Base-by-base conservation (phyloP, 2,888 invertebrate genomes). In the Bibio marci region DNA sequence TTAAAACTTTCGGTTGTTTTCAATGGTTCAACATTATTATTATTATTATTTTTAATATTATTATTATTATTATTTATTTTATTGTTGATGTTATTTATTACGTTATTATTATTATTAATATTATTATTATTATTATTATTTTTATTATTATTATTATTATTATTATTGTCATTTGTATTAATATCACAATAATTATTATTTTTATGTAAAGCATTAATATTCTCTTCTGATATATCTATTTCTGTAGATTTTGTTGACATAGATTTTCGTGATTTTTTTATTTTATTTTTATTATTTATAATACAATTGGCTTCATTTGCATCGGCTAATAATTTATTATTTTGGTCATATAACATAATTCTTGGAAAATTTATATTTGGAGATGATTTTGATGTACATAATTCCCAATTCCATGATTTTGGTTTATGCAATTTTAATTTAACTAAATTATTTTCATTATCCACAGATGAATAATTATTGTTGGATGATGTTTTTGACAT, bases 331-430 rank as follows among this genome's bases (percentile, higher is more conserved):
- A 70, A 53, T 36, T 59, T 51, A 13, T 69, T 68, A 43, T 62
- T 63, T 39, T 66, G 60, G 47, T 70, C 63, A 48, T 62, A 69
- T 8, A 71, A 55, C 45, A 69, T 57, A 17, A 71, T 67, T 6
- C 62, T 57, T 4, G 71, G 71, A 47, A 71, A 51, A 22, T 62
- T 53, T 40, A 71, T 67, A 47, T 66, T 65, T 22, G 67, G 65
- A 36, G 69, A 69, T 34, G 70, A 70, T 48, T 67, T 66, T 22
- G 70, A 70, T 3, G 70, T 70, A 22, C 67, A 65, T 45, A 71
- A 48, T 50, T 70, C 65, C 70, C 70, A 71, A 46, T 67, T 66
- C 70, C 71, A 71, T 43, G 59, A 57, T 43, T 59, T 59, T 2
- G 71, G 71, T 46, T 71, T 71, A 45, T 62, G 61, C 40, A 71